A percentile compares a stretch with the other conserved stretches of the same genome.
Evolutionary conservation across 2,888 invertebrate genomes (phyloP).

Genomic region (Resseliella maxima): DNA sequence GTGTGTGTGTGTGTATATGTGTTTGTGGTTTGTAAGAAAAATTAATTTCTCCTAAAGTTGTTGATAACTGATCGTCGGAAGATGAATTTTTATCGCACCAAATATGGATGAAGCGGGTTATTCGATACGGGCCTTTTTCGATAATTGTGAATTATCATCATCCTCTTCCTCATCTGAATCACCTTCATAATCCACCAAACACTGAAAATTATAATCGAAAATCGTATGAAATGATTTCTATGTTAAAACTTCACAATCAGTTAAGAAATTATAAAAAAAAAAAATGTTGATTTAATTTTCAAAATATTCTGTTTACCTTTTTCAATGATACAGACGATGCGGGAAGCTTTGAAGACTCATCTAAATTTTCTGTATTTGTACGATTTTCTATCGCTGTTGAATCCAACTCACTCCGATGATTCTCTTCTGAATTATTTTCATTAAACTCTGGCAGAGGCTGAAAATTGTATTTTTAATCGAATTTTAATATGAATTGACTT

Average conservation of each 20-base stretch:
- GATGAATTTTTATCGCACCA: conserved; percentile 12
- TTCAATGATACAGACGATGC: conserved; percentile 1
- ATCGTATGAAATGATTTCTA: neutral
- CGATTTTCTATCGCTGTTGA: conserved; percentile 9
- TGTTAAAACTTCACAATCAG: too few species aligned
- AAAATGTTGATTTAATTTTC: neutral
- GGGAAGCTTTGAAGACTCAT: neutral
- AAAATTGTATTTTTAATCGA: neutral
- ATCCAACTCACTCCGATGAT: conserved; percentile 8
- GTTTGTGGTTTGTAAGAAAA: neutral
- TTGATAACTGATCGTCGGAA: conserved; percentile 46
- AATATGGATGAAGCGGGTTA: conserved; percentile 61
- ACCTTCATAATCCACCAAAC: conserved; percentile 94
- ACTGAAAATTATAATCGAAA: neutral
- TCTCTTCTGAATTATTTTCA: conserved; percentile 34
- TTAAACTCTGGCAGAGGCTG: neutral
- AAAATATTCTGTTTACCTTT: conserved; percentile 8
- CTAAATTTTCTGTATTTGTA: conserved; percentile 20
- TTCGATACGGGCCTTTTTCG: conserved; percentile 67
- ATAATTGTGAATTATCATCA: conserved; percentile 68
- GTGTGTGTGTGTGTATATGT: too few species aligned
- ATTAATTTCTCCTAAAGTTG: conserved; percentile 22
- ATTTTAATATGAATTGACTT: neutral
- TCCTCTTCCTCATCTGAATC: conserved; percentile 97
- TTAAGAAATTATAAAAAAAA: too few species aligned